Base-by-base conservation (phyloP, 2,888 invertebrate genomes). In the Aquatica leii region DNA sequence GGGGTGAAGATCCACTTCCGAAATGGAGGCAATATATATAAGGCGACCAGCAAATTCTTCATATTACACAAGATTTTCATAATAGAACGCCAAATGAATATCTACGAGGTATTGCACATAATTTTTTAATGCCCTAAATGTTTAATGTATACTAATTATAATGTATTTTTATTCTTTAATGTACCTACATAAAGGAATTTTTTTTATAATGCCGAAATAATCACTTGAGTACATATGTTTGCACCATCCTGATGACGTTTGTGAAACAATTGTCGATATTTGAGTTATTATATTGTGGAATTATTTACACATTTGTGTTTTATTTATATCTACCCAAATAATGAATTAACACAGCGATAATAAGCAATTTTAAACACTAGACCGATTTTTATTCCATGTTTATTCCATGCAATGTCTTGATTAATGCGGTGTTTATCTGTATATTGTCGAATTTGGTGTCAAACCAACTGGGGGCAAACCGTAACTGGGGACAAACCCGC, bases 81-180 rank as follows among this genome's bases (percentile, higher is more conserved):
- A 46, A 46, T 46, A 46, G 46, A 46, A 46, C 46, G n/a, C 5
- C 46, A 46, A 46, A 46, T 46, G 20, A 46, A 46, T 46, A 20
- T 17, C 46, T 46, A 46, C 46, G 20, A 5, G 46, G 46, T 46
- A 46, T 46, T 46, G 46, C 46, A 11, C 46, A 18, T n/a, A 18
- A 18, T 46, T 46, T 46, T 46, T 46, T 18, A 46, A 17, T 46
- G 20, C 17, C 8, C 1, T 18, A 46, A 6, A 41, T 15, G n/a
- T 12, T 6, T 15, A 14, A 41, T 14, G 14, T 14, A 6, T 18
- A n/a, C n/a, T n/a, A n/a, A n/a, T n/a, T n/a, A n/a, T n/a, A n/a
- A n/a, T n/a, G n/a, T n/a, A n/a, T 20, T 46, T 18, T 46, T 24
- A 46, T 46, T 18, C 18, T 46, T 46, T 11, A 46, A 18, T 20